Base-by-base conservation (phyloP, 2,797 vertebrate genomes). In the Sandelia bainsii region DNA sequence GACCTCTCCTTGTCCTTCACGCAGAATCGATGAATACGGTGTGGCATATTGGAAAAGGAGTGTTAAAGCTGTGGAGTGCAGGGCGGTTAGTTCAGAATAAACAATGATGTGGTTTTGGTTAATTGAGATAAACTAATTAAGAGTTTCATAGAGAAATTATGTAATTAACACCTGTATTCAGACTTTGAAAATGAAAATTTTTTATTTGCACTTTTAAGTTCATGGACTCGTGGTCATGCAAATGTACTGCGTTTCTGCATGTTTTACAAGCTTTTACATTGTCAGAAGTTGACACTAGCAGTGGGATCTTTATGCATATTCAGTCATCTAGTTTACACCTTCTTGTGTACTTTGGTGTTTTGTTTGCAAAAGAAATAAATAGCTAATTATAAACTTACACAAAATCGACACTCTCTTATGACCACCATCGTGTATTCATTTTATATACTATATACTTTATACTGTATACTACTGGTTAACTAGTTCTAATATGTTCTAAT, bases 1-100 rank as follows among this genome's bases (percentile, higher is more conserved):
- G 75, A 90, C 89, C 88, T 90, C 67, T 64, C 37, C 68, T 67
- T 7, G 74, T 72, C 86, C 85, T 87, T 86, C 73, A 69, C 56
- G 1, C 45, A 19, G 63, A 84, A 82, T 87, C 66, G 9, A 77
- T 87, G 69, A 50, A 50, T 75, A 25, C 51, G 54, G 62, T 27
- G 64, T 52, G 69, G 75, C 45, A 40, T 50, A 42, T 42, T 69
- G 72, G 69, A 83, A 49, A 53, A 14, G 37, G 25, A 80, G 59
- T 29, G 44, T 25, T 20, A 34, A 53, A 20, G 49, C 68, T 68
- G 50, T 32, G 54, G 42, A 51, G 46, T 8, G 39, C 9, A 12
- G 8, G 32, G 19, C 1, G 0, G 20, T 8, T 22, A 34, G 45
- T 23, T 3, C 54, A 23, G 48, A 75, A 48, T 4, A 23, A 53